A percentile compares a stretch with the other conserved stretches of the same genome.
phyloP scores from a whole-genome alignment of 2,113 vertebrate genomes.

The Neotragus moschatus region DNA sequence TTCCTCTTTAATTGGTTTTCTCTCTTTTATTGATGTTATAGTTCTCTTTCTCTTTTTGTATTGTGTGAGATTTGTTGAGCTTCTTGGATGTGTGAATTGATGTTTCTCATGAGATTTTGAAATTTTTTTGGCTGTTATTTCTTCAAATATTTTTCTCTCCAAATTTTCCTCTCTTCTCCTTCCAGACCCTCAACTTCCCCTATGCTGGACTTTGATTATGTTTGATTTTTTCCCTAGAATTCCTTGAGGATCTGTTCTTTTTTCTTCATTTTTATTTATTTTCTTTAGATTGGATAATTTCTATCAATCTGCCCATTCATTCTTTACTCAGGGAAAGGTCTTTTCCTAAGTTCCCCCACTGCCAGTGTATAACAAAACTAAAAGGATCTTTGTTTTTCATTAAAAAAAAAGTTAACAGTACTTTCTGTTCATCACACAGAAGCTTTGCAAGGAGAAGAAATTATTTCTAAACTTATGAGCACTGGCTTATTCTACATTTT shows the following conservation, averaged over 20 bases:
- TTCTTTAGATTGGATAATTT: not conserved
- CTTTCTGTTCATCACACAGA: not conserved
- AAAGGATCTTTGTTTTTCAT: not conserved
- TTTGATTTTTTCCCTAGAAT: not conserved
- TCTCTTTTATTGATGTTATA: not conserved
- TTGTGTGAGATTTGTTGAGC: not conserved
- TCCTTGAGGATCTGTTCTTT: not conserved
- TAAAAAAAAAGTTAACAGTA: not conserved
- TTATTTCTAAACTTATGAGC: not conserved
- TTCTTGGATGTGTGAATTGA: not conserved
- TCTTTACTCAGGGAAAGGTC: not conserved
- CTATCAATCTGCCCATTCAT: not conserved
- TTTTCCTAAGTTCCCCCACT: too few relatives aligned
- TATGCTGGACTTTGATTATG: not conserved
- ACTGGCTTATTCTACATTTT: not conserved
- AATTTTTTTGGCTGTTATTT: not conserved
- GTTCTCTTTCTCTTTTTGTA: not conserved
- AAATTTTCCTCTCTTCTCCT: not conserved
- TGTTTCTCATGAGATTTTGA: not conserved
- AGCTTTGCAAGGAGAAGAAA: not conserved
- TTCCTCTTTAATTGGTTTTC: not conserved
- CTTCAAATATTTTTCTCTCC: not conserved
- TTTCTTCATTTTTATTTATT: not conserved
- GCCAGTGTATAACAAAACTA: not conserved
- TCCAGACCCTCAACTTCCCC: not conserved